Evolutionary conservation across 2,797 vertebrate genomes (phyloP).

Genomic region (Melanotaenia parkinsoni): DNA sequence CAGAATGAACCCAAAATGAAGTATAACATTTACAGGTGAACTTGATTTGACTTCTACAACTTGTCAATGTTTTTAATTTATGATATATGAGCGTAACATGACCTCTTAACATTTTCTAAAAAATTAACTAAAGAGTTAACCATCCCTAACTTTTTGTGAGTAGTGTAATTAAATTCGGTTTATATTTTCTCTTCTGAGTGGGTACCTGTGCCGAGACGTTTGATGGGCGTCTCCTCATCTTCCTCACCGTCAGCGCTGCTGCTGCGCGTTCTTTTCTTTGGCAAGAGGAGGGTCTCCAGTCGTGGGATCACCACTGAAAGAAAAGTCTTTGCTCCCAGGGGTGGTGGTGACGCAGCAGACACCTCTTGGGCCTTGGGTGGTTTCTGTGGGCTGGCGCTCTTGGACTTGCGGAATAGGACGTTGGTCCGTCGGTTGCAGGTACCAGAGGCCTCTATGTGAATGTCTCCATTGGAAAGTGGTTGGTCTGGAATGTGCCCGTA

Average conservation of each 20-base stretch:
- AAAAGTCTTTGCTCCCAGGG: constrained; percentile 97
- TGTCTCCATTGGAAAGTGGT: constrained; percentile 83
- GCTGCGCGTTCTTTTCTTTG: constrained; percentile 93
- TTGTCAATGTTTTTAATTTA: too few relatives aligned
- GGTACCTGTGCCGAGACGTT: constrained; percentile 93
- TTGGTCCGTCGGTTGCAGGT: constrained; percentile 90
- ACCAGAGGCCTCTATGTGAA: constrained; percentile 84
- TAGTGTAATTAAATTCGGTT: not conserved
- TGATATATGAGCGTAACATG: not conserved
- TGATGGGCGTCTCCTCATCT: constrained; percentile 89
- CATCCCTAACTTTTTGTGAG: not conserved
- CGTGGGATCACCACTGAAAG: constrained; percentile 98
- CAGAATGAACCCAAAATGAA: too few relatives aligned
- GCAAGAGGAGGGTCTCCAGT: constrained; percentile 96
- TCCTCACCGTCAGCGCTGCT: constrained; percentile 88
- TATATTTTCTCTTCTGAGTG: not conserved
- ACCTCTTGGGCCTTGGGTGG: constrained; percentile 85
- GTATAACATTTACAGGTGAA: too few relatives aligned
- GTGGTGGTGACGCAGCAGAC: constrained; percentile 84
- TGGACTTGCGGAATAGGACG: constrained; percentile 94
- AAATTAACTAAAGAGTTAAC: too few relatives aligned
- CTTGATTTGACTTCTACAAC: too few relatives aligned
- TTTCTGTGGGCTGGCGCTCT: constrained; percentile 96
- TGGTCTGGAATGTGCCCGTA: constrained; percentile 88
- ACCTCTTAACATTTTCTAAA: too few relatives aligned